These are phyloP conservation scores for Nyctereutes procyonoides DNA, from an alignment of 2,113 vertebrate genomes.

Conservation along the genomic window DNA sequence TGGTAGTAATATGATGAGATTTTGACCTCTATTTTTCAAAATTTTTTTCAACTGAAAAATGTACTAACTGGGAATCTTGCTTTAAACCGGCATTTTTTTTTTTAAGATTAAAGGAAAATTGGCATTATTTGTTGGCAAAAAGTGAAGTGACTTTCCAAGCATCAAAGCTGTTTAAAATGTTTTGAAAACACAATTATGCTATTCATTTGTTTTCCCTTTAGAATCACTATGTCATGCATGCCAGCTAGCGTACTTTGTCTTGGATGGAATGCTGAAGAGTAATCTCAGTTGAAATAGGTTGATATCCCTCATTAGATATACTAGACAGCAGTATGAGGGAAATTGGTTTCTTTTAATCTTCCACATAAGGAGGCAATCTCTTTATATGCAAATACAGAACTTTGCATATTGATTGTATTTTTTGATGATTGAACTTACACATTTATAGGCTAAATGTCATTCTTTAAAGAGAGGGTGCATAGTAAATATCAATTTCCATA, in stretches of 20 bases:
- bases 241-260: constrained; percentile 53
- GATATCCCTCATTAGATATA: constrained; percentile 79
- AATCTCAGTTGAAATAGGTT: constrained; percentile 77
- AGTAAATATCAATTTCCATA: constrained; percentile 64
- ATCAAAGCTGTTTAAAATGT: constrained; percentile 70
- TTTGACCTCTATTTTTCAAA: constrained; percentile 37
- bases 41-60: background rate
- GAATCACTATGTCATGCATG: constrained; percentile 51
- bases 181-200: constrained; percentile 76
- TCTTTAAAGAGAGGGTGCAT: constrained; percentile 64
- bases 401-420: constrained; percentile 56
- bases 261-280: constrained; percentile 61
- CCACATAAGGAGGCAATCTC: background rate
- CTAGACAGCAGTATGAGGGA: constrained; percentile 57
- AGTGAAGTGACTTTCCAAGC: constrained; percentile 64
- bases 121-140: constrained; percentile 67
- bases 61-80: background rate
- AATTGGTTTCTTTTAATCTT: constrained; percentile 79
- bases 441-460: constrained; percentile 57
- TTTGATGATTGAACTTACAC: constrained; percentile 26
- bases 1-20: background rate
- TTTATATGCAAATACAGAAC: constrained; percentile 65
- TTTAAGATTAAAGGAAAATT: constrained; percentile 72
- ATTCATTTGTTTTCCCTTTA: constrained; percentile 79
- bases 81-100: constrained; percentile 31